Evolutionary conservation across 2,113 vertebrate genomes (phyloP), one percentile per base, ranked within the genome.

Genomic region (Salvelinus sp.): DNA sequence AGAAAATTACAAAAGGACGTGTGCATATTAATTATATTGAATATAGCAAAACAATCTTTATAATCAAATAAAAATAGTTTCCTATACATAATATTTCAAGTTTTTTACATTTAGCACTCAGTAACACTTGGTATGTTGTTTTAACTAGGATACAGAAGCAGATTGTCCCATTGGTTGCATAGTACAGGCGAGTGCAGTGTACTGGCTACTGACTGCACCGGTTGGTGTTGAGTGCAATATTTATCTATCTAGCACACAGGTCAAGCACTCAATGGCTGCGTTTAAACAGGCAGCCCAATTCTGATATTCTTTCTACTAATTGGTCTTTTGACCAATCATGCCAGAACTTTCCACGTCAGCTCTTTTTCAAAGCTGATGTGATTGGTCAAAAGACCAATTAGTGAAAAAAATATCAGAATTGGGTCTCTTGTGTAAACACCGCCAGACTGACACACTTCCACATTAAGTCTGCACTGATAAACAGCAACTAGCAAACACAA

Each of bases 121-220:
- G 77, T 71, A 85, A 86, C 67, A 84, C 63, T 64, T 72, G 23
- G 13, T 74, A 69, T 33, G 75, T 74, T 88, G 83, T 86, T 84
- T 82, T 78, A 76, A 66, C 66, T 22, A 63, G 27, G 23, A 33
- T n/a, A 18, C 69, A 63, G 30, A 74, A 79, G 44, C 23, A 69
- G 70, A 82, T 74, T 79, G 81, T 83, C 78, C 30, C 23, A 44
- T 78, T 74, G 82, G 84, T 92, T 93, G 92, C 92, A 92, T 93
- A 93, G 92, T 81, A 87, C 84, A 91, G 84, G 75, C 80, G 83
- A 86, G 88, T 87, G 75, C 79, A 75, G 83, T 86, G 88, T 86
- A 88, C 83, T 78, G 85, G 86, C 88, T 90, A 87, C 88, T 80
- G 79, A 85, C 79, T 82, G 82, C 44, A 75, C 23, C 80, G 78